phyloP scores from a whole-genome alignment of 2,797 vertebrate species.

The Muscicapa comitata region DNA sequence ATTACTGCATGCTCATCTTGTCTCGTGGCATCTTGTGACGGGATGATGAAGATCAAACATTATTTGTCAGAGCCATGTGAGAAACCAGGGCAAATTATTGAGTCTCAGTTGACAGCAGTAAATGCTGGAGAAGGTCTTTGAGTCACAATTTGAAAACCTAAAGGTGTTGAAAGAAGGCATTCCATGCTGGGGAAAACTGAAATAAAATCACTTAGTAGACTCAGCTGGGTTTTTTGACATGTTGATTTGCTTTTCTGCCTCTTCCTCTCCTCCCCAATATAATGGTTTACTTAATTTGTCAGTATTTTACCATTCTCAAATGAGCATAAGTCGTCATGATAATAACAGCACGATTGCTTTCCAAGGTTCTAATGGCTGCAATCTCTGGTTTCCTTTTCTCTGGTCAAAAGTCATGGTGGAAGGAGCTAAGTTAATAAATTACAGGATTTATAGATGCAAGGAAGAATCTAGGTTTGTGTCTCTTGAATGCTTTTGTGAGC shows the following conservation, averaged over 20 bases:
- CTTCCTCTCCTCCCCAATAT: too few relatives aligned
- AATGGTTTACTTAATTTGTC: neutral
- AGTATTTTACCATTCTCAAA: neutral
- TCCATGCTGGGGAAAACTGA: neutral
- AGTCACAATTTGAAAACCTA: neutral
- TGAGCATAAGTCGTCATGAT: neutral
- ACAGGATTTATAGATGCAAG: neutral
- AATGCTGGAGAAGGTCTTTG: neutral
- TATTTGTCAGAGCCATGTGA: neutral
- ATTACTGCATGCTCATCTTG: neutral
- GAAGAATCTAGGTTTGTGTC: neutral
- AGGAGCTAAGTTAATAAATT: neutral
- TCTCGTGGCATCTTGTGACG: neutral
- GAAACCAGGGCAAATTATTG: neutral
- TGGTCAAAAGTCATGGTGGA: neutral
- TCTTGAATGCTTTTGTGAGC: neutral
- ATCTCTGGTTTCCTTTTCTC: neutral
- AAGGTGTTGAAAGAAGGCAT: neutral
- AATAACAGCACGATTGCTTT: neutral
- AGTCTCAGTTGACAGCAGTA: neutral
- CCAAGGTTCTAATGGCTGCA: neutral
- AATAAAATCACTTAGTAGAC: neutral
- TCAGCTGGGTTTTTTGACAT: neutral
- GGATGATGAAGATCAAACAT: neutral
- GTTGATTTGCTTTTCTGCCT: neutral